Base-by-base conservation (phyloP, 2,113 vertebrate genomes). In the Percopsis transmontana region DNA sequence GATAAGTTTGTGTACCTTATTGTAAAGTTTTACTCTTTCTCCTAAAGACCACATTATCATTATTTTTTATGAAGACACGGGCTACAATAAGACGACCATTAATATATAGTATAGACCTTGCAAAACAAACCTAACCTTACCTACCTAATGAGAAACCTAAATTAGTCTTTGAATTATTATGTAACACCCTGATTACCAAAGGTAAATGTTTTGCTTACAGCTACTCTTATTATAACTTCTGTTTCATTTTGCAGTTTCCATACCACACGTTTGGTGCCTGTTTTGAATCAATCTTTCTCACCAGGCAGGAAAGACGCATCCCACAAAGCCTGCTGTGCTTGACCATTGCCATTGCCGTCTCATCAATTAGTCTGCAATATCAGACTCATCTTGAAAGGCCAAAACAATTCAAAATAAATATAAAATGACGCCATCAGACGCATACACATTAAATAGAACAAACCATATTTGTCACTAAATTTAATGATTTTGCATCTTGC, bases 401-500 rank as follows among this genome's bases (percentile, higher is more conserved):
- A 70, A 72, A 52, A 33, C 41, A 45, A 53, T 42, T 58, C 57
- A 45, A 42, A 1, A 18, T 38, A 33, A 58, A 66, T 21, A 21
- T 21, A 21, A 64, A 40, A 23, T 23, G 11, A 68, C 5, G 4
- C 27, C 48, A 53, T 58, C 52, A 63, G 42, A 60, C 19, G 58
- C 60, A 50, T 53, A 42, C 64, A 23, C 68, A 58, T 72, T 76
- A 78, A 81, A 69, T 10, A 67, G 60, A 81, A 55, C 58, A 56
- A 66, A 69, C 66, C 16, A 51, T 77, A 58, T 81, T 71, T 78
- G 75, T 81, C 75, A 68, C 65, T 68, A 79, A 77, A 62, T 77
- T 87, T 79, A 87, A 88, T 76, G 74, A 80, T 68, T 76, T 63
- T 66, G 66, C 72, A n/a, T 54, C 70, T 70, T 76, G 73, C 73